phyloP scores from a whole-genome alignment of 2,797 vertebrate species.

The Oryzias sinensis region DNA sequence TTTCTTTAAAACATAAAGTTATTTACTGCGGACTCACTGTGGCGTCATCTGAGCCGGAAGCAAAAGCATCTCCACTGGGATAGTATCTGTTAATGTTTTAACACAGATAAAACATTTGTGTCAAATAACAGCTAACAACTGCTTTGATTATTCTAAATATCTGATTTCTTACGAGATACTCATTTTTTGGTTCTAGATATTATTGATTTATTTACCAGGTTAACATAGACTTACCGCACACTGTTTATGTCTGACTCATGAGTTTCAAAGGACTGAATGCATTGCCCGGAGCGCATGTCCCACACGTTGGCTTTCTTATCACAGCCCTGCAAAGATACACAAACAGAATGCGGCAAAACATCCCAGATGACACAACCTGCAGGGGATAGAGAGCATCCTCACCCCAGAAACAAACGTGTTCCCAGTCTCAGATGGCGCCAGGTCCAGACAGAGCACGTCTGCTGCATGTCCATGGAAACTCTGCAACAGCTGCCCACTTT shows the following conservation, averaged over 20 bases:
- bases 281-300: conserved; percentile 98
- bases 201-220: background rate
- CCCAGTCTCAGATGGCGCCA: conserved; percentile 96
- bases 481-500: conserved; percentile 97
- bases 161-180: background rate
- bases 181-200: background rate
- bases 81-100: conserved; percentile 84
- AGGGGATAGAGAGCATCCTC: conserved; percentile 48
- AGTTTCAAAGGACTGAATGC: conserved; percentile 97
- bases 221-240: conserved; percentile 84
- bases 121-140: too few species aligned
- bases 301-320: conserved; percentile 99
- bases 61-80: conserved; percentile 97
- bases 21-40: conserved; percentile 82
- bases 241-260: conserved; percentile 99
- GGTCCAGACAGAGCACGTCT: conserved; percentile 93
- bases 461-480: conserved; percentile 99
- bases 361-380: background rate
- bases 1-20: conserved; percentile 6
- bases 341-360: conserved; percentile 3
- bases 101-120: background rate
- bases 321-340: conserved; percentile 82
- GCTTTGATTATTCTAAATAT: background rate
- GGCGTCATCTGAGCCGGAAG: conserved; percentile 97
- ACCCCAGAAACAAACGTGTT: conserved; percentile 99